These are phyloP conservation scores for Eupsilia transversa DNA, from an alignment of 2,888 invertebrate species.

Conservation along the genomic window DNA sequence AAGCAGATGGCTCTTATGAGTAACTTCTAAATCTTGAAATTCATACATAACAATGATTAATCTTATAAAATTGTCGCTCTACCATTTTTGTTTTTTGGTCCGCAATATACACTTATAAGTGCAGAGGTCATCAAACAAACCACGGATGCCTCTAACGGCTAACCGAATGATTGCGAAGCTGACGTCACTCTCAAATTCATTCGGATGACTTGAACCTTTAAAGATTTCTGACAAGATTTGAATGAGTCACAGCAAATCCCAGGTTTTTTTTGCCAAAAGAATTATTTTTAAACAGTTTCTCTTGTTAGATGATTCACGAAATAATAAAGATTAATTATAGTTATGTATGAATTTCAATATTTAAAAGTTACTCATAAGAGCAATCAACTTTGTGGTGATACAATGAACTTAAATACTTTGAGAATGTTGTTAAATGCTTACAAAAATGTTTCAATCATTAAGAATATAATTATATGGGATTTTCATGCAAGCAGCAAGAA, in stretches of 20 bases:
- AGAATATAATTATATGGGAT: not conserved
- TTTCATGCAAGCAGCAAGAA: too few species aligned
- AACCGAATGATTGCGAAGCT: conserved; percentile 3
- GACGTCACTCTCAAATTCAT: conserved; percentile 43
- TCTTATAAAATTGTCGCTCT: too few species aligned
- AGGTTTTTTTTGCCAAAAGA: not conserved
- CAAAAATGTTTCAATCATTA: not conserved
- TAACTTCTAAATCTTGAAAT: too few species aligned
- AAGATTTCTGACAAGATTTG: conserved; percentile 19
- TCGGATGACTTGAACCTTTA: conserved; percentile 41
- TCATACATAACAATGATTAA: too few species aligned
- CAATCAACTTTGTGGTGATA: conserved; percentile 32
- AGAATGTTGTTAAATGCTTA: conserved; percentile 12
- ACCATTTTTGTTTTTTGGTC: too few species aligned
- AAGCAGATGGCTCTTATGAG: too few species aligned
- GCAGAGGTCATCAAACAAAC: not conserved
- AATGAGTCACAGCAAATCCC: conserved; percentile 40
- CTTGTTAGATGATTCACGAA: conserved; percentile 34
- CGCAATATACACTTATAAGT: too few species aligned
- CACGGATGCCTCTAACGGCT: not conserved
- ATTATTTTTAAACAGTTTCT: conserved; percentile 12
- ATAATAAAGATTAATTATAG: conserved; percentile 26
- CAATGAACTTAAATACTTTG: conserved; percentile 31
- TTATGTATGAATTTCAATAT: conserved; percentile 13
- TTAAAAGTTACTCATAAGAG: conserved; percentile 28